Percentiles rank a stretch among this genome's conserved stretches.
These are phyloP conservation scores for Agriopis leucophaearia DNA, from an alignment of 2,888 invertebrate genomes.

Conservation along the genomic window DNA sequence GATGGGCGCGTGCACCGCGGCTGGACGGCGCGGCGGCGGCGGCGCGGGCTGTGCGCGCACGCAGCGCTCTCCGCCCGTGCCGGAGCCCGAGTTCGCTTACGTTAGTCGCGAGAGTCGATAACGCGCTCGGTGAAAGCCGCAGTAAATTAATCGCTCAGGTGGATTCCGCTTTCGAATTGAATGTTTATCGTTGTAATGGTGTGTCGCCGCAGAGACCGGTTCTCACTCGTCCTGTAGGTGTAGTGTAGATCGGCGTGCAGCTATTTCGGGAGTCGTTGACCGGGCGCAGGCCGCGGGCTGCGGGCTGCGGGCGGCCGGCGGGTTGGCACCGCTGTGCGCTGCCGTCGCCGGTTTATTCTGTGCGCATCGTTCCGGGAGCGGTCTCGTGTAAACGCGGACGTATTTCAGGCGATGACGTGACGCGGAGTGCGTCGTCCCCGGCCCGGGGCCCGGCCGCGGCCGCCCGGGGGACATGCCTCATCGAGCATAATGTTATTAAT, in stretches of 20 bases:
- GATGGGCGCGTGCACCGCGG: background rate
- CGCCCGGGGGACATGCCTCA: slow-evolving; percentile 65
- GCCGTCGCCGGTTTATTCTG: slow-evolving; percentile 66
- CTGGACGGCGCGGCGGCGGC: background rate
- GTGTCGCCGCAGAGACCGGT: slow-evolving; percentile 78
- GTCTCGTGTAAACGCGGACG: slow-evolving; percentile 54
- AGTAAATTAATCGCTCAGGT: slow-evolving; percentile 77
- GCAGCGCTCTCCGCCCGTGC: background rate
- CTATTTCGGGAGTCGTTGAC: slow-evolving; percentile 86
- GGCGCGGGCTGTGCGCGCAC: too few relatives aligned
- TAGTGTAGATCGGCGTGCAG: slow-evolving; percentile 69
- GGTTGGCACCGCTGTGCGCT: slow-evolving; percentile 66
- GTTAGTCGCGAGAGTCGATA: slow-evolving; percentile 49
- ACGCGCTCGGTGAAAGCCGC: slow-evolving; percentile 74
- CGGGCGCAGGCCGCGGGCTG: too few relatives aligned
- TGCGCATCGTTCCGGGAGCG: slow-evolving; percentile 56
- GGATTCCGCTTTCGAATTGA: slow-evolving; percentile 82
- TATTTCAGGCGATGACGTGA: slow-evolving; percentile 75
- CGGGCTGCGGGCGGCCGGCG: slow-evolving; percentile 43
- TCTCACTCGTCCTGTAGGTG: slow-evolving; percentile 76
- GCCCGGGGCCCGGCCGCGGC: slow-evolving; percentile 65
- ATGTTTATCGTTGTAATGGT: slow-evolving; percentile 74
- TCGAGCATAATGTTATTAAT: slow-evolving; percentile 72
- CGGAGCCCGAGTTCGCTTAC: slow-evolving; percentile 24
- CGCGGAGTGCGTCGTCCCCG: slow-evolving; percentile 59